Percentiles rank a stretch among this genome's conserved stretches.
Conservation (phyloP, 1,140 invertebrate species). For the Eumeta japonica region DNA sequence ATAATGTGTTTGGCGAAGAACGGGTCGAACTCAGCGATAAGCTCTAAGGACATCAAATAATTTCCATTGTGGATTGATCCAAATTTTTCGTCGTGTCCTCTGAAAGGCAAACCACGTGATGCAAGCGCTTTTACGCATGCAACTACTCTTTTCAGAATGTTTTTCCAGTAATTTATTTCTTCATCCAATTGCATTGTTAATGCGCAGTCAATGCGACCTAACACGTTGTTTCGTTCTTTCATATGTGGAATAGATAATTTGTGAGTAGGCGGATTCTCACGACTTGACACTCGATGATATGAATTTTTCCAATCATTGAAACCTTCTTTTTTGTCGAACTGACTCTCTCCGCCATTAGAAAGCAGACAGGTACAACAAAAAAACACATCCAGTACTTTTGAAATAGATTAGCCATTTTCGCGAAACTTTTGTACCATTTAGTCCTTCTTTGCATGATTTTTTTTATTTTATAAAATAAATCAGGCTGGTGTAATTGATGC, state of each 20-base stretch:
- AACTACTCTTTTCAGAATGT: conserved; percentile 12
- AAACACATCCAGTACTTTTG: too few relatives aligned
- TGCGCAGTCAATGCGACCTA: conserved; percentile 9
- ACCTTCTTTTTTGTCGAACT: too few relatives aligned
- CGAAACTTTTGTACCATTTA: too few relatives aligned
- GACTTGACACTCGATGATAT: conserved; percentile 5
- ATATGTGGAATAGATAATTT: conserved; percentile 7
- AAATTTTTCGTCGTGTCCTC: conserved; percentile 9
- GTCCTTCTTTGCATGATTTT: too few relatives aligned
- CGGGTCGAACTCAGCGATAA: too few relatives aligned
- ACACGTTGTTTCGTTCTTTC: conserved; percentile 6
- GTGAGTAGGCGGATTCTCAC: conserved; percentile 6
- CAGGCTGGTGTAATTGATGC: not conserved
- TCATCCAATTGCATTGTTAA: conserved; percentile 9
- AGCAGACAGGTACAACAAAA: too few relatives aligned
- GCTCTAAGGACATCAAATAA: conserved; percentile 22
- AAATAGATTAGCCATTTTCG: too few relatives aligned
- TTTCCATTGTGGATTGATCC: conserved; percentile 13
- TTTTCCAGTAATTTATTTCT: conserved; percentile 9
- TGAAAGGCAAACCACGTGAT: conserved; percentile 15
- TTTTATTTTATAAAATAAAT: not conserved
- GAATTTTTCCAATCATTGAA: too few relatives aligned
- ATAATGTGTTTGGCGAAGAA: conserved; percentile 27
- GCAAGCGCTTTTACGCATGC: conserved; percentile 13
- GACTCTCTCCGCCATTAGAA: too few relatives aligned